Conservation (phyloP, 92 coral and sea anemone genomes). For the Palythoa grandiflora region DNA sequence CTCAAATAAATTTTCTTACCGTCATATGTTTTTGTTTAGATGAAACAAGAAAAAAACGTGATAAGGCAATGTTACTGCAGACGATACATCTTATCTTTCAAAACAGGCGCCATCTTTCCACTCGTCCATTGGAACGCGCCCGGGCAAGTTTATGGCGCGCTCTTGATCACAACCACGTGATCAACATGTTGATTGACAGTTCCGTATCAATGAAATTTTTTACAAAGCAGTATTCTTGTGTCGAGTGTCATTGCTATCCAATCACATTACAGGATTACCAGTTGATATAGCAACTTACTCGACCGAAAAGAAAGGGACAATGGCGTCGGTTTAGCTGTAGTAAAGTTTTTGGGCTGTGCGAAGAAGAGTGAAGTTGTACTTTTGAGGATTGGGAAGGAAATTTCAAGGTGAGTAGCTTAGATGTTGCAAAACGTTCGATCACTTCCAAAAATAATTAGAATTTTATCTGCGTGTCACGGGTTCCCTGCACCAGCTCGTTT, state of each 20-base stretch:
- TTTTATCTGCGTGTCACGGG: neutral
- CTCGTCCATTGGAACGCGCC: conserved; percentile 62
- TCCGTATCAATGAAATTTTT: conserved; percentile 86
- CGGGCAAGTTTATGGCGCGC: conserved; percentile 82
- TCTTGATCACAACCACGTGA: conserved; percentile 77
- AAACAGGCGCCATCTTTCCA: conserved; percentile 46
- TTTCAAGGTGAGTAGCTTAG: conserved; percentile 23
- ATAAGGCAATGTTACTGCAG: neutral
- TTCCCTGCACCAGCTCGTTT: neutral
- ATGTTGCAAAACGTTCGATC: neutral
- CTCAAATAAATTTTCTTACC: conserved; percentile 3
- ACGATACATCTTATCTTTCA: conserved; percentile 2
- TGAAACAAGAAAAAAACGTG: neutral
- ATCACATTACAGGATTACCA: conserved; percentile 67
- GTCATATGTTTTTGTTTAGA: neutral
- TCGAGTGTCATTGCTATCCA: conserved; percentile 72
- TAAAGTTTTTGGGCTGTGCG: conserved; percentile 67
- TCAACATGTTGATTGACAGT: conserved; percentile 75
- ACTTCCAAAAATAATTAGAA: neutral
- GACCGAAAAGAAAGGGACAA: conserved; percentile 86
- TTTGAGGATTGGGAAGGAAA: neutral
- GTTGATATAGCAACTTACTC: conserved; percentile 97
- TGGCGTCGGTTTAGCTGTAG: conserved; percentile 90
- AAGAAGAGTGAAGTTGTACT: conserved; percentile 31
- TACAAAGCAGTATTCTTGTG: conserved; percentile 48